Base-by-base conservation (phyloP, 2,113 vertebrate genomes). In the Percina caprodes region DNA sequence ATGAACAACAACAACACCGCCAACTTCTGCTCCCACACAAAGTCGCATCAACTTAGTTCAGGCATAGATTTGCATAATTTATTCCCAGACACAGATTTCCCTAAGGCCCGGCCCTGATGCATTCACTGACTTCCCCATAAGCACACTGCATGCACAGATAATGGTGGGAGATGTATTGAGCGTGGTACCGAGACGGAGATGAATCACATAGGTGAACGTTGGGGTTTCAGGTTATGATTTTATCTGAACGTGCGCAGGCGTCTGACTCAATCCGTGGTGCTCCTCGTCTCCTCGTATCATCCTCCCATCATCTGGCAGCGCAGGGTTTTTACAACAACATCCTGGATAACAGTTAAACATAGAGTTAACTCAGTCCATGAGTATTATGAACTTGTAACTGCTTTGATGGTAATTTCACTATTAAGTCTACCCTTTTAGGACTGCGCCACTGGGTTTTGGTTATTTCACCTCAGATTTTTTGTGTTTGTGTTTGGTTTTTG, bases 51-150 rank as follows among this genome's bases (percentile, higher is more conserved):
- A 74, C 35, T 62, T 46, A 55, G 52, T 73, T 61, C 54, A 48
- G 39, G 39, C 14, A 15, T 5, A 60, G 30, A 88, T 83, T 83
- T 81, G 23, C 76, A 88, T 85, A 55, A 75, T 70, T 79, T 69
- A 24, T 42, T 56, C 63, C 30, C 42, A 10, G 26, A 68, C 51
- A 55, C 56, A 54, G 19, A 77, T 74, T 75, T 84, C 54, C 62
- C 58, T 24, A 4, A 46, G 61, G 75, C 45, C 24, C 3, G 46
- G 15, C 55, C 42, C 6, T 6, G 48, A 65, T 74, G 63, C 42
- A 19, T 67, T 79, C 66, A 61, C 73, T 18, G 74, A 60, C 62
- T 61, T 63, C n/a, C 26, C 21, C 18, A 3, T 14, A 24, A 77
- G 56, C 1, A 24, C 6, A 2, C 14, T 35, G 59, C 21, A 35